phyloP scores from a whole-genome alignment of 2,888 invertebrate species.

The Pseudoips prasinana region DNA sequence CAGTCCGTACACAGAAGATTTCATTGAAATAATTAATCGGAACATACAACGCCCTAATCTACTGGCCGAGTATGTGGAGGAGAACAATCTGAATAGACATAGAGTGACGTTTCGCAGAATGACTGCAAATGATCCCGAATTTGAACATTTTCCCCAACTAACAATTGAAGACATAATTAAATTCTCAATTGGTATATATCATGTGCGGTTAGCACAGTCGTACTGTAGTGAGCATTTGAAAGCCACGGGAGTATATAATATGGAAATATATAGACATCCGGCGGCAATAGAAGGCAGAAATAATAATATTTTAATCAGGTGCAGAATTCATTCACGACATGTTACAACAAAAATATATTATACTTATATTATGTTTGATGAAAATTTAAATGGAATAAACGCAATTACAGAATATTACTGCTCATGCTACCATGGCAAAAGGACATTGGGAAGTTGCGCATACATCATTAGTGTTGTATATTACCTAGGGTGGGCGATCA shows the following conservation, averaged over 20 bases:
- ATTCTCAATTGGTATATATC: constrained; percentile 11
- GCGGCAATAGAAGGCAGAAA: neutral
- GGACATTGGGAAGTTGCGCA: constrained; percentile 6
- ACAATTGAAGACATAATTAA: constrained; percentile 9
- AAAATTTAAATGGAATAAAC: neutral
- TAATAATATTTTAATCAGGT: constrained; percentile 1
- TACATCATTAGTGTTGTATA: constrained; percentile 3
- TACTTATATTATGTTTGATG: constrained; percentile 2
- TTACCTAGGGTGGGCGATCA: constrained; percentile 3
- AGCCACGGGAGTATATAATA: constrained; percentile 4
- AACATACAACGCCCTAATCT: constrained; percentile 5
- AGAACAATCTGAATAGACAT: constrained; percentile 10
- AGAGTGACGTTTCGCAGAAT: constrained; percentile 6
- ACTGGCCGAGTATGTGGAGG: constrained; percentile 5
- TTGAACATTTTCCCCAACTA: constrained; percentile 7
- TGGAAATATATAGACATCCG: constrained; percentile 1
- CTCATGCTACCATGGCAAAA: constrained; percentile 2
- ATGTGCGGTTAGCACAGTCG: constrained; percentile 8
- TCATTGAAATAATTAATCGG: constrained; percentile 5
- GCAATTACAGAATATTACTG: constrained; percentile 1
- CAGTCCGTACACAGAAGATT: constrained; percentile 1
- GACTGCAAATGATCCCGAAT: constrained; percentile 4
- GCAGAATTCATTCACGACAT: constrained; percentile 1
- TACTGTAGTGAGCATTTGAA: constrained; percentile 10
- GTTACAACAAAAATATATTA: constrained; percentile 4